A percentile compares a stretch with the other conserved stretches of the same genome.
These are phyloP conservation scores for Lepus timidus DNA, from an alignment of 2,113 vertebrate genomes.

Conservation along the genomic window DNA sequence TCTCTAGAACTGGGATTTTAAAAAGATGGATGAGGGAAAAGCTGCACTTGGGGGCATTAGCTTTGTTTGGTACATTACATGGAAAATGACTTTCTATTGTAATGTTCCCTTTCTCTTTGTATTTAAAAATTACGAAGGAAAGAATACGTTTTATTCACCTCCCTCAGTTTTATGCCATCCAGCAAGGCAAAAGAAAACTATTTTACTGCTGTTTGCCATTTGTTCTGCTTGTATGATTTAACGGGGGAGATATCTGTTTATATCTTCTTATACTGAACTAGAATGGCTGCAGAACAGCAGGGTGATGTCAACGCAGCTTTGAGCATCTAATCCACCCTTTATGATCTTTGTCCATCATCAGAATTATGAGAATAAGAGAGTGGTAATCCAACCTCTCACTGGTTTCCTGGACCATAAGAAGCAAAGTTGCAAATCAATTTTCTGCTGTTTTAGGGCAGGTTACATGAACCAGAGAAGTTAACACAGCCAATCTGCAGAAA, in stretches of 20 bases:
- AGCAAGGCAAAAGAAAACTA: neutral
- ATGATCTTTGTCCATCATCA: neutral
- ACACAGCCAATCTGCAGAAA: neutral
- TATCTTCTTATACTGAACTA: neutral
- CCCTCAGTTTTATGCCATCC: neutral
- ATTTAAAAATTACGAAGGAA: conserved; percentile 40
- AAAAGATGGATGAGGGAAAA: neutral
- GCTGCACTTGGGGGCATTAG: neutral
- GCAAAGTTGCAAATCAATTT: neutral
- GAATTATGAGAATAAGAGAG: neutral
- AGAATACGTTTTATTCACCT: neutral
- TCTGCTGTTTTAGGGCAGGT: neutral
- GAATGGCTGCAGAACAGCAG: neutral
- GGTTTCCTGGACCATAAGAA: neutral
- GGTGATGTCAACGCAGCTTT: neutral
- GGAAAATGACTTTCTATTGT: neutral
- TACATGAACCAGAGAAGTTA: neutral
- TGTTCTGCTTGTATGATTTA: neutral
- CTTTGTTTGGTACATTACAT: conserved; percentile 32
- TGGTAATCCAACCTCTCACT: neutral
- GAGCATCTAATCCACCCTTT: neutral
- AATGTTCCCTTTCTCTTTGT: neutral
- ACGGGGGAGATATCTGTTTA: neutral
- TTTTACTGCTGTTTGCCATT: neutral
- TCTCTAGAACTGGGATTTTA: neutral